Evolutionary conservation across 2,888 invertebrate species (phyloP), one percentile per base, ranked within the genome.

Genomic region (Temnothorax ravouxi): DNA sequence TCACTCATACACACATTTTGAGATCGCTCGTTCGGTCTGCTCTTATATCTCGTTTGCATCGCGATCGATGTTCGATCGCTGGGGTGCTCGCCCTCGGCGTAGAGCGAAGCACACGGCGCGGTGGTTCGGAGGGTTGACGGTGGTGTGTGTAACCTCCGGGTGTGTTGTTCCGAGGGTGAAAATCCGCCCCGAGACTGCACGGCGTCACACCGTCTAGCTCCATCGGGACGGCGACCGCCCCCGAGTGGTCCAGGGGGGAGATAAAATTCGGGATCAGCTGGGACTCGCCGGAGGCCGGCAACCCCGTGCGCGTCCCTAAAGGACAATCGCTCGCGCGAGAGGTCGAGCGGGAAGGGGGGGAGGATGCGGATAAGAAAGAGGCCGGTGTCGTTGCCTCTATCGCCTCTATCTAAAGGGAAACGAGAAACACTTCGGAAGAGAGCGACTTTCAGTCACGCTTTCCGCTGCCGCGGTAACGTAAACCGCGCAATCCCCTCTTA

Each of bases 191-290:
- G 90, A 86, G 89, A 88, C 88, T 86, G 61, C 83, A 80, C 59
- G 90, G 90, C 90, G 90, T 89, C 90, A 89, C 89, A 89, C 90
- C 79, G 90, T 90, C 90, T 90, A 90, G 87, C 86, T 87, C 76
- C 71, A 84, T 86, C 88, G 85, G 90, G 84, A 88, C 89, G 77
- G 83, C 89, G 90, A 90, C 87, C 88, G 90, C 88, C 86, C 52
- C 25, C 85, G 85, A 90, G 88, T 87, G 89, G 85, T 88, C 88
- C 84, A 85, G 82, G 74, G 82, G 85, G 77, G 77, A 88, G 88
- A 89, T 88, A 88, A 90, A 90, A 90, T 90, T 90, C 88, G 84
- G 88, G 88, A 90, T 90, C 90, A 90, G 90, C 90, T 90, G 90
- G 86, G 84, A 75, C 75, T 86, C 61, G 77, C 76, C 67, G 77